Percentiles rank a stretch among this genome's conserved stretches.
Conservation (phyloP, 1,140 invertebrate species). For the Atta cephalotes region DNA sequence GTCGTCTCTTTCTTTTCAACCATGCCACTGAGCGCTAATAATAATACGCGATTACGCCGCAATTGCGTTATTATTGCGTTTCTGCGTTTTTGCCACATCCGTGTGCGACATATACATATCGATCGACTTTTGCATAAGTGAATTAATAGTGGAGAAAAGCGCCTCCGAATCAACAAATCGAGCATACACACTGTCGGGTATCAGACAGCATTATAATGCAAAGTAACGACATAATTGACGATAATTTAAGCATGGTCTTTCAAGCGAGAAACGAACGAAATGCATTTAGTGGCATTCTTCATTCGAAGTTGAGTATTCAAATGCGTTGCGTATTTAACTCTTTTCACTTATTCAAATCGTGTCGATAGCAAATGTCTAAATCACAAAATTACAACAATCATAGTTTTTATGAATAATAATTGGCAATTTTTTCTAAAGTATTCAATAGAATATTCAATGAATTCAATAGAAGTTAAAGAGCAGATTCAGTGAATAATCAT, state of each 20-base stretch:
- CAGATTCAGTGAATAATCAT: neutral
- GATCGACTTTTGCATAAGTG: slow-evolving; percentile 53
- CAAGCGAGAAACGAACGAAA: neutral
- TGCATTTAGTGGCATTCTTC: neutral
- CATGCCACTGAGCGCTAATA: slow-evolving; percentile 27
- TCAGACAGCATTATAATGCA: slow-evolving; percentile 26
- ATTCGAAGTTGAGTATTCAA: slow-evolving; percentile 13
- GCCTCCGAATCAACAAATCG: slow-evolving; percentile 44
- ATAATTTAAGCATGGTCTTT: slow-evolving; percentile 54
- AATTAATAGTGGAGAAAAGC: slow-evolving; percentile 33
- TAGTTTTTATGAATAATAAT: neutral
- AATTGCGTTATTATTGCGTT: slow-evolving; percentile 46
- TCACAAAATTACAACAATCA: neutral
- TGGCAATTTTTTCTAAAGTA: neutral
- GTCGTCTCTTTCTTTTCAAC: slow-evolving; percentile 39
- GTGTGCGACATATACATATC: neutral
- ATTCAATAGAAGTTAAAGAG: neutral
- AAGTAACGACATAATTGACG: slow-evolving; percentile 55
- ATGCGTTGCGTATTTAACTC: neutral
- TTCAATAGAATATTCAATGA: too few species aligned
- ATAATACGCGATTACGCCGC: slow-evolving; percentile 49
- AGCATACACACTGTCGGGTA: slow-evolving; percentile 22
- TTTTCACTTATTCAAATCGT: slow-evolving; percentile 3
- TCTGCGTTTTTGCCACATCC: neutral
- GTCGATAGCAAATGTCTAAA: neutral